Conservation (phyloP, 2,888 invertebrate genomes). For the Andrena fulva region DNA sequence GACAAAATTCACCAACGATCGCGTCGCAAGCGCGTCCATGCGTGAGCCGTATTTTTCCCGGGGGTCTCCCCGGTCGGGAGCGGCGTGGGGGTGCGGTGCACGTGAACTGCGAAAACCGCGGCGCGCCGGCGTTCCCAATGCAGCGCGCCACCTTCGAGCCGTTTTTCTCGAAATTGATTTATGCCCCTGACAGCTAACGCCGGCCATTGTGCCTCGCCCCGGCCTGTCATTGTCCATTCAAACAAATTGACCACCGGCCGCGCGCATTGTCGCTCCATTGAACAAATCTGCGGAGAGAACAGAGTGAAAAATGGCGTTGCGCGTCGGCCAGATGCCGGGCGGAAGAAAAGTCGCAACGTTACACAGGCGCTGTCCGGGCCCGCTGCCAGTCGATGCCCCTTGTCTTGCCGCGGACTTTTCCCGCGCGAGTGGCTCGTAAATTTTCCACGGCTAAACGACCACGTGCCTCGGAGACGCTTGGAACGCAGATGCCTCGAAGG, state of each 20-base stretch:
- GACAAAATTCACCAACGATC: background rate
- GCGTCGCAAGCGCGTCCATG: slow-evolving; percentile 18
- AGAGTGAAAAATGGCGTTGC: slow-evolving; percentile 69
- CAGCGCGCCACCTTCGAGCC: slow-evolving; percentile 65
- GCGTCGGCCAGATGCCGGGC: slow-evolving; percentile 68
- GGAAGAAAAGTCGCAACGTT: slow-evolving; percentile 24
- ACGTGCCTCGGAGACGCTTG: too few species aligned
- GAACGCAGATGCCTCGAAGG: too few species aligned
- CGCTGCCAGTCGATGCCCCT: background rate
- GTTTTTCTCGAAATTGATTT: slow-evolving; percentile 77
- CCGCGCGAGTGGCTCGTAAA: slow-evolving; percentile 32
- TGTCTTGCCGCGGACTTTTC: slow-evolving; percentile 10
- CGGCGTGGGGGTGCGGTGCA: slow-evolving; percentile 19
- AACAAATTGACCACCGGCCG: slow-evolving; percentile 79
- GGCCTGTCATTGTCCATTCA: slow-evolving; percentile 76
- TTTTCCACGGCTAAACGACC: background rate
- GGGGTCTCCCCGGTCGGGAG: background rate
- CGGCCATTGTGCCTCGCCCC: slow-evolving; percentile 58
- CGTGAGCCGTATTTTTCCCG: slow-evolving; percentile 32
- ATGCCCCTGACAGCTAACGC: slow-evolving; percentile 74
- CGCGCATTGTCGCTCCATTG: slow-evolving; percentile 75
- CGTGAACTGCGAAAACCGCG: slow-evolving; percentile 53
- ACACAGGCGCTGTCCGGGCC: background rate
- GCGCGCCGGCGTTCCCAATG: slow-evolving; percentile 40
- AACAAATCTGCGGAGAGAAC: slow-evolving; percentile 75